Percentiles rank a stretch among this genome's conserved stretches.
phyloP scores from a whole-genome alignment of 1,140 invertebrate genomes.

The Polypedilum pembai region DNA sequence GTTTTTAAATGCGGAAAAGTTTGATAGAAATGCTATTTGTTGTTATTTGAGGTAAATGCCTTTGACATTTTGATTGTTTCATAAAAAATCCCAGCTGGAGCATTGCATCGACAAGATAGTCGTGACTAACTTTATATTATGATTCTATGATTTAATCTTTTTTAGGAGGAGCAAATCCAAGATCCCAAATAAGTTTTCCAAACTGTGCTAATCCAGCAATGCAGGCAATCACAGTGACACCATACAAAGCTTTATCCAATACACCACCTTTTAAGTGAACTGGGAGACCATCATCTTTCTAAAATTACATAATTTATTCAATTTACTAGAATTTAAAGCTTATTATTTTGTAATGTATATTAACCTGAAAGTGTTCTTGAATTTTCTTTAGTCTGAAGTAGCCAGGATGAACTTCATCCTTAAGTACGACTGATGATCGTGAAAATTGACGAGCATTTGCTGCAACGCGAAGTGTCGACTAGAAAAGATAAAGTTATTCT shows the following conservation, averaged over 20 bases:
- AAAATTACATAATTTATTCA: conserved; percentile 32
- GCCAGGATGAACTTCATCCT: conserved; percentile 17
- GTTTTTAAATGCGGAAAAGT: background rate
- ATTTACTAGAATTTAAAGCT: too few species aligned
- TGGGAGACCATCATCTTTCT: conserved; percentile 51
- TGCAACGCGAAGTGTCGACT: background rate
- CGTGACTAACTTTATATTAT: background rate
- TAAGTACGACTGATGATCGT: background rate
- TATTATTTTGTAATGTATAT: conserved; percentile 29
- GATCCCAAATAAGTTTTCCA: conserved; percentile 40
- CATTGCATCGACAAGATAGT: conserved; percentile 10
- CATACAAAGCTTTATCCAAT: conserved; percentile 50
- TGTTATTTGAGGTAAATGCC: background rate
- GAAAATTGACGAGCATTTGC: background rate
- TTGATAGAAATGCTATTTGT: background rate
- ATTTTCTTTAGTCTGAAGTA: conserved; percentile 40
- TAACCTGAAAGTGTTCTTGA: conserved; percentile 45
- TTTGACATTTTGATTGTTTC: background rate
- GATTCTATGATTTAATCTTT: conserved; percentile 29
- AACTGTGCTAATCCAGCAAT: conserved; percentile 42
- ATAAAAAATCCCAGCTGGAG: background rate
- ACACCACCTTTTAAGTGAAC: conserved; percentile 54
- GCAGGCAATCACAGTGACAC: conserved; percentile 43
- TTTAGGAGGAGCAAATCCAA: conserved; percentile 41
- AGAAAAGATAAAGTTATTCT: background rate